Conservation (phyloP, 2,797 vertebrate genomes). For the Hippopotamyrus pictus region DNA sequence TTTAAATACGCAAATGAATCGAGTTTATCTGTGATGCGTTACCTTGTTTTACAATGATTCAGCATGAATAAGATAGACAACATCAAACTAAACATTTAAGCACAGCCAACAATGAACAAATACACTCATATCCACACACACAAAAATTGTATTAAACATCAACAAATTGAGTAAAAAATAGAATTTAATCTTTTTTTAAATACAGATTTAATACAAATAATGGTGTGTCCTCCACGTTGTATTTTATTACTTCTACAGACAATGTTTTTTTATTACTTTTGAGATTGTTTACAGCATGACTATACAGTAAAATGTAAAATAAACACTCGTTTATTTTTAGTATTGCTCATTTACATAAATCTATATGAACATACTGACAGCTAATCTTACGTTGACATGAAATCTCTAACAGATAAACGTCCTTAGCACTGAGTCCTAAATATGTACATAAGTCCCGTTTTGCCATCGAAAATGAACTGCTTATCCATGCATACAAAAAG, state of each 20-base stretch:
- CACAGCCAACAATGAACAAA: slow-evolving; percentile 44
- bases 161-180: slow-evolving; percentile 20
- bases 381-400: slow-evolving; percentile 54
- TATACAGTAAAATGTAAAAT: slow-evolving; percentile 25
- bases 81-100: slow-evolving; percentile 9
- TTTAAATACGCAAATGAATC: slow-evolving; percentile 46
- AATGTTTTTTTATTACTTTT: slow-evolving; percentile 59
- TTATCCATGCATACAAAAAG: slow-evolving; percentile 30
- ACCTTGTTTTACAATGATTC: slow-evolving; percentile 31
- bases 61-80: slow-evolving; percentile 35
- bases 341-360: slow-evolving; percentile 75
- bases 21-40: slow-evolving; percentile 54
- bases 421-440: slow-evolving; percentile 41
- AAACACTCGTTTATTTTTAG: slow-evolving; percentile 63
- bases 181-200: slow-evolving; percentile 49
- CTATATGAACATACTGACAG: slow-evolving; percentile 63
- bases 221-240: slow-evolving; percentile 73
- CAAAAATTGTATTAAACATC: slow-evolving; percentile 51
- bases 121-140: slow-evolving; percentile 1
- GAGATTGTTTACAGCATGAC: slow-evolving; percentile 44
- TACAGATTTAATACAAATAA: slow-evolving; percentile 68
- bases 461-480: slow-evolving; percentile 31
- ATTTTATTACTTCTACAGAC: slow-evolving; percentile 72
- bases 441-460: slow-evolving; percentile 41
- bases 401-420: slow-evolving; percentile 46